Evolutionary conservation across 2,888 invertebrate species (phyloP), one percentile per base, ranked within the genome.

Genomic region (Nycteola revayana): DNA sequence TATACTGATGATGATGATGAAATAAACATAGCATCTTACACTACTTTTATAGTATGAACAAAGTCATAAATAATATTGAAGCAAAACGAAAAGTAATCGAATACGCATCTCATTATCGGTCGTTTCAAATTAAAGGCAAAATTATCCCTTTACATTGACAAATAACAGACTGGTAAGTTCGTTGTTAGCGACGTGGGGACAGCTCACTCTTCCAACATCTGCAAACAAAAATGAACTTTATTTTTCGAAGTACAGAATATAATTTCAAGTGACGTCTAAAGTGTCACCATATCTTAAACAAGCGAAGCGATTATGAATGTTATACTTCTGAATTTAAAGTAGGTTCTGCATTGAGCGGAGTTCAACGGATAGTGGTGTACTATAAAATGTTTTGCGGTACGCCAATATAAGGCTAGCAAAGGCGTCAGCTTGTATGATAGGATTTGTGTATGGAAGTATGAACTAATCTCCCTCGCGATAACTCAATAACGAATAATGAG

Each of bases 371-470:
- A 35, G 60, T 40, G 20, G 27, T 23, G 25, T 28, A 37, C 43
- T 53, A 51, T 47, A n/a, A 49, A 56, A 51, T 49, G 49, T 54
- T 65, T 69, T 84, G 88, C 73, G 89, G 87, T 83, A 70, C 72
- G 78, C 86, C 86, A 71, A 85, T 86, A 82, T 80, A 75, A 72
- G 80, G 80, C 76, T 79, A 79, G 84, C 85, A 74, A 75, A 89
- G 85, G 89, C 89, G 89, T 89, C 89, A 87, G 88, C 80, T 82
- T 88, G 89, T 84, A 69, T 89, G 89, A 89, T 89, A 80, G 83
- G 89, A 89, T 88, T 87, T 82, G 82, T 75, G 76, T 83, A 85
- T 87, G 85, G 85, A 84, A 87, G 86, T 86, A 85, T 87, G 86
- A 82, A 86, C 86, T 87, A 85, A 88, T 86, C 87, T 81, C 81